Base-by-base conservation (phyloP, 35 echinoderm and acorn worm species). In the Strongylocentrotus purpuratus region DNA sequence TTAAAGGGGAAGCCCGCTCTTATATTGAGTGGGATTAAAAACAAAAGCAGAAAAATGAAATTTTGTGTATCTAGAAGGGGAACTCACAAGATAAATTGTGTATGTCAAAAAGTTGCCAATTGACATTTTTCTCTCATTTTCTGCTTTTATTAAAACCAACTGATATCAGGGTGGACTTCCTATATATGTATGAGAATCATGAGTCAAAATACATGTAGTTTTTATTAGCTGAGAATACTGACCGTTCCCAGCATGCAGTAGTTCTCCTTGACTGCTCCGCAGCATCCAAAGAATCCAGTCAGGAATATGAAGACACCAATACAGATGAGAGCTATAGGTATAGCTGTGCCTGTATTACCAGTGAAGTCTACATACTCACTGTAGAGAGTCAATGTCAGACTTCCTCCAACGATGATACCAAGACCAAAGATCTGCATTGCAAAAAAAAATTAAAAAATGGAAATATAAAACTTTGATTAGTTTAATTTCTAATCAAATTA, bases 181-280 rank as follows among this genome's bases (percentile, higher is more conserved):
- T 41, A 41, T 41, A 41, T 41, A 41, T 85, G 31, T 31, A 85
- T 85, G 70, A 17, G 0, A 20, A 17, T 85, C 70, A 85, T 17
- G 15, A 85, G 70, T 17, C 70, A 85, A 85, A 85, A 85, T 85
- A 85, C 31, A 85, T 85, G 31, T 20, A 20, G 70, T 4, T 31
- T 31, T 20, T 20, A 85, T 85, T 85, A 31, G 70, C 35, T 41
- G 35, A 41, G 35, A 41, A 18, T 2, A 95, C 98, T 96, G 88
- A 99, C 98, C 31, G 93, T 97, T 46, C 85, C 88, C 71, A 99
- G 91, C 98, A 99, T 98, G 96, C 96, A 97, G 94, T 99, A 99
- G 92, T 98, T 99, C 92, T 99, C 98, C 92, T 95, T 99, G 87
- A 97, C 85, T n/a, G 98, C 97, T 85, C 98, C 98, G 41, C 98